Evolutionary conservation across 2,797 vertebrate genomes (phyloP), one percentile per base, ranked within the genome.

Genomic region (Poeciliopsis paucimaculata): DNA sequence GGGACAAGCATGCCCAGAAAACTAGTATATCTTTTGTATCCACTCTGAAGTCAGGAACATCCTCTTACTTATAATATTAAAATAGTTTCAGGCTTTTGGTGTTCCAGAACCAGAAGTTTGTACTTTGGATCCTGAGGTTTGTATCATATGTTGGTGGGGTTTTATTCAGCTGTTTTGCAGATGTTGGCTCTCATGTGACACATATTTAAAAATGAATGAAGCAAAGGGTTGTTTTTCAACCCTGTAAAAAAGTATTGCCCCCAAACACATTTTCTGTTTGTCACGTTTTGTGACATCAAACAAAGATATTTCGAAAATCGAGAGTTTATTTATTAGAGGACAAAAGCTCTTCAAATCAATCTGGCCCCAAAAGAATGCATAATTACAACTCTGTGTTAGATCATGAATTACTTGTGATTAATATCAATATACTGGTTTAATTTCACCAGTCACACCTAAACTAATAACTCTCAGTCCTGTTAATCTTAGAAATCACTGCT

Each of bases 1-100:
- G 23, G 71, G 71, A 77, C 34, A 62, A 47, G 78, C 53, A n/a
- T 28, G n/a, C 41, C 26, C 68, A 46, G 68, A 72, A 71, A 72
- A 72, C 68, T 13, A 34, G 8, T 16, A 55, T 12, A n/a, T 66
- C 3, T 39, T 39, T 11, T 66, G 10, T 20, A 41, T 26, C 64
- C 36, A 26, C 64, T 26, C 36, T 39, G 9, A 26, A 68, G 36
- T 41, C 64, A 68, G 62, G 10, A 26, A 39, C 20, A 68, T 26
- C 26, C 9, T 41, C 36, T 68, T 23, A 66, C 20, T 12, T 41
- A 41, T 41, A 1, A 41, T 36, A 18, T 64, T 16, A 34, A 64
- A 16, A 34, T 16, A 64, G 15, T 34, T 64, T 64, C 60, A 64
- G 7, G 55, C n/a, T 60, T 57, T 57, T 57, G 53, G 26, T 57